phyloP scores from a whole-genome alignment of 92 coral and sea anemone species.

The Palythoa heliodiscus region DNA sequence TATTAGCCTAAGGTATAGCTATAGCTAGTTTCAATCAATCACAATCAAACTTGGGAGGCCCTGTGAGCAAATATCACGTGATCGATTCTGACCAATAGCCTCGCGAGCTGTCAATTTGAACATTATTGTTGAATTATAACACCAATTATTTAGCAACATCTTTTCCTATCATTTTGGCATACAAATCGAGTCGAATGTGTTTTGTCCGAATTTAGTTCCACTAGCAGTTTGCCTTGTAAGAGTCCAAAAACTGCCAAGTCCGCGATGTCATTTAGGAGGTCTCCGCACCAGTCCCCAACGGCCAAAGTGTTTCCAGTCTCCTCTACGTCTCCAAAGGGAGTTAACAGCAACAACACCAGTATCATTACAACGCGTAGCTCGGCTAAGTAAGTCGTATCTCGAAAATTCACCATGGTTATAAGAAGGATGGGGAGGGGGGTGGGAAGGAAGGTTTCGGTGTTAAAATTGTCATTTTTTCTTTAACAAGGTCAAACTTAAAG shows the following conservation, averaged over 20 bases:
- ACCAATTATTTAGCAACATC: neutral
- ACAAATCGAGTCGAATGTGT: neutral
- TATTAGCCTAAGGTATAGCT: no score
- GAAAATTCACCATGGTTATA: no score
- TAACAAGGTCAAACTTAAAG: neutral
- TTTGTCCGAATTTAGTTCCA: neutral
- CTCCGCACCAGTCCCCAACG: conserved; percentile 34
- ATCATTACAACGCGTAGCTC: conserved; percentile 80
- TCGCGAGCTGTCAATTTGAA: no score
- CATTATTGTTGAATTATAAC: neutral
- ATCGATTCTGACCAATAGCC: no score
- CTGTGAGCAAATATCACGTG: no score
- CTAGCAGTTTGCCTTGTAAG: conserved; percentile 17
- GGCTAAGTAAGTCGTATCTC: conserved; percentile 42
- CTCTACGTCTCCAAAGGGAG: conserved; percentile 25
- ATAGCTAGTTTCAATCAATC: no score
- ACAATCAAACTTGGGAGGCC: no score
- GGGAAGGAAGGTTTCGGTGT: no score
- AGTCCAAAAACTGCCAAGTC: conserved; percentile 25
- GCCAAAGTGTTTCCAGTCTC: conserved; percentile 37
- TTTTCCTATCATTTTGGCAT: neutral
- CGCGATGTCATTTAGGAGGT: conserved; percentile 24
- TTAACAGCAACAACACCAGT: conserved; percentile 45
- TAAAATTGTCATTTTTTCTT: neutral
- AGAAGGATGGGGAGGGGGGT: no score